phyloP scores from a whole-genome alignment of 1,140 invertebrate genomes.

The Pygmarrhopalites habei region DNA sequence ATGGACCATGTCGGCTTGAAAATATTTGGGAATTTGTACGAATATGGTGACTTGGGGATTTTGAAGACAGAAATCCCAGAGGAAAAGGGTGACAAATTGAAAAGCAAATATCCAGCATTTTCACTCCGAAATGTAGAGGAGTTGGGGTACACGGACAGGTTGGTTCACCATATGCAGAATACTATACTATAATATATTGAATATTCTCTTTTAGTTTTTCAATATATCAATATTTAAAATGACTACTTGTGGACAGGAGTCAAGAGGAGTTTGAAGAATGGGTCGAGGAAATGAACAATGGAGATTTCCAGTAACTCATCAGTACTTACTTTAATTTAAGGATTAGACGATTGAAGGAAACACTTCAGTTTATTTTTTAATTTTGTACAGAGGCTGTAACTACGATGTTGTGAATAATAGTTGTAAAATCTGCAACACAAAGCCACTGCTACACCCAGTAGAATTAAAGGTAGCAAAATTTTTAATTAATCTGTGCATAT shows the following conservation, averaged over 20 bases:
- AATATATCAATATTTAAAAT: too few species aligned
- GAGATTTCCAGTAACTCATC: slow-evolving; percentile 16
- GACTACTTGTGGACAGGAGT: background rate
- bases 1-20: slow-evolving; percentile 34
- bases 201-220: too few species aligned
- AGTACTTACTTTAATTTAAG: background rate
- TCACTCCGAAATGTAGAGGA: slow-evolving; percentile 21
- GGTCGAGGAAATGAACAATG: slow-evolving; percentile 25
- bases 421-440: slow-evolving; percentile 21
- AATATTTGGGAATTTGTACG: slow-evolving; percentile 32
- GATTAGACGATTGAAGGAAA: background rate
- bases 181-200: too few species aligned
- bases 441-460: slow-evolving; percentile 1
- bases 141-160: slow-evolving; percentile 29
- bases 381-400: slow-evolving; percentile 25
- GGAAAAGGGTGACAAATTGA: slow-evolving; percentile 11
- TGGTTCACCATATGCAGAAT: too few species aligned
- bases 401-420: slow-evolving; percentile 32
- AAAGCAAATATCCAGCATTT: slow-evolving; percentile 36
- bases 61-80: slow-evolving; percentile 17
- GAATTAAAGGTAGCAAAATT: too few species aligned
- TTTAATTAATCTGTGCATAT: too few species aligned
- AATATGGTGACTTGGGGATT: slow-evolving; percentile 36
- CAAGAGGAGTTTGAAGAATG: slow-evolving; percentile 35
- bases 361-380: too few species aligned